Conservation (phyloP, 2,888 invertebrate genomes). For the Standfussiana lucernea region DNA sequence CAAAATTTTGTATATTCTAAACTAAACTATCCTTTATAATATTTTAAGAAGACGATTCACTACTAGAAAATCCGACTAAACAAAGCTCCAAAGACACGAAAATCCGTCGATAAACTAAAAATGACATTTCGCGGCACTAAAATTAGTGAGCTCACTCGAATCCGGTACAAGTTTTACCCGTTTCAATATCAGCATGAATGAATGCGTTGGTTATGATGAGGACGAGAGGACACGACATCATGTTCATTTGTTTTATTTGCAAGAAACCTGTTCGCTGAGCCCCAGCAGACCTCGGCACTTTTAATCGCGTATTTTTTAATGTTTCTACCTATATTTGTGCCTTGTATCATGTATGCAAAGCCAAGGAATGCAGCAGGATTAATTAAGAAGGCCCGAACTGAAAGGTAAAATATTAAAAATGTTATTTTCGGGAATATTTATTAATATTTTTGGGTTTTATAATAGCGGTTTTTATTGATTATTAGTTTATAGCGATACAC, state of each 20-base stretch:
- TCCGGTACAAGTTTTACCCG: slow-evolving; percentile 65
- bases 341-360: slow-evolving; percentile 57
- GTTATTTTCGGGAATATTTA: slow-evolving; percentile 3
- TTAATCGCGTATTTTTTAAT: slow-evolving; percentile 63
- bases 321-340: slow-evolving; percentile 54
- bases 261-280: slow-evolving; percentile 65
- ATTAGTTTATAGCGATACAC: background rate
- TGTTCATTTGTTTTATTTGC: slow-evolving; percentile 77
- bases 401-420: slow-evolving; percentile 18
- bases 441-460: slow-evolving; percentile 8
- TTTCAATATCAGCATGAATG: slow-evolving; percentile 77
- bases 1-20: background rate
- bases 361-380: slow-evolving; percentile 45
- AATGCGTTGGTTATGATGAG: slow-evolving; percentile 63
- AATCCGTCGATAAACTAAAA: slow-evolving; percentile 39
- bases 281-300: slow-evolving; percentile 49
- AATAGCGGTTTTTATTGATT: background rate
- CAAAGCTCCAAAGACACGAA: background rate
- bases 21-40: background rate
- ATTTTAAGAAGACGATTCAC: background rate
- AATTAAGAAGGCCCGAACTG: slow-evolving; percentile 39
- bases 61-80: background rate
- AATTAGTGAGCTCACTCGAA: slow-evolving; percentile 56
- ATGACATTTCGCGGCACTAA: slow-evolving; percentile 41
- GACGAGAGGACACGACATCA: slow-evolving; percentile 72